A percentile compares a stretch with the other conserved stretches of the same genome.
These are phyloP conservation scores for Branchipolynoe longqiensis DNA, from an alignment of 2,888 invertebrate species.

Conservation along the genomic window DNA sequence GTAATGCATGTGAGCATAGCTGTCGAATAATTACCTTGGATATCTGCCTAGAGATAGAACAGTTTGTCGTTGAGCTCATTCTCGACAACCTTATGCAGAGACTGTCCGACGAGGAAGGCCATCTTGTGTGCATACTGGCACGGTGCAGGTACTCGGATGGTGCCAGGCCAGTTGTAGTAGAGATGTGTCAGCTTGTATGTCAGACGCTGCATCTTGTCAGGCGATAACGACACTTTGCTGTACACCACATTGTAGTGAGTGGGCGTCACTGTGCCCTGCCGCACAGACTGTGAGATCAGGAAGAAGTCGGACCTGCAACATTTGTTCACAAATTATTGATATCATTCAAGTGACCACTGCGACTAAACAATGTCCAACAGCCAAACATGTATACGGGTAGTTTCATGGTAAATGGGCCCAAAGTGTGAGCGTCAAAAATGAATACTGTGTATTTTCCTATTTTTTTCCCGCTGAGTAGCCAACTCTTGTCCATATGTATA, in stretches of 20 bases:
- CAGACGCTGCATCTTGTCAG: slow-evolving; percentile 90
- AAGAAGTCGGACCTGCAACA: slow-evolving; percentile 91
- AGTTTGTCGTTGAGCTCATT: slow-evolving; percentile 76
- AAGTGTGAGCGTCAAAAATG: too few species aligned
- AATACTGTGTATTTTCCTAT: too few species aligned
- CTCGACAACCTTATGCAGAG: slow-evolving; percentile 84
- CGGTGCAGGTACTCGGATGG: slow-evolving; percentile 92
- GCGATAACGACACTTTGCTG: slow-evolving; percentile 86
- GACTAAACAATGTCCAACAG: too few species aligned
- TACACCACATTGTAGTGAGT: slow-evolving; percentile 93
- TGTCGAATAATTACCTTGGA: too few species aligned
- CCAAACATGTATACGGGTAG: too few species aligned
- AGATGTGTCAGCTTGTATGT: slow-evolving; percentile 93
- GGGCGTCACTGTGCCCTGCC: slow-evolving; percentile 94
- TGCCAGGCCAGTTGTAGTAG: slow-evolving; percentile 95
- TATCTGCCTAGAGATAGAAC: slow-evolving; percentile 78
- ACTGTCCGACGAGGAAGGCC: slow-evolving; percentile 92
- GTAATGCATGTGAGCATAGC: too few species aligned
- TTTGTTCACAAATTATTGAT: not conserved
- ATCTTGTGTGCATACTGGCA: slow-evolving; percentile 97
- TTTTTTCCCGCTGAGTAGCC: too few species aligned
- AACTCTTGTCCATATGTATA: too few species aligned
- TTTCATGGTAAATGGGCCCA: too few species aligned
- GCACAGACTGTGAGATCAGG: slow-evolving; percentile 91
- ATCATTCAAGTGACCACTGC: too few species aligned